Evolutionary conservation across 2,888 invertebrate genomes (phyloP), one percentile per base, ranked within the genome.

Genomic region (Corbicula japonica): DNA sequence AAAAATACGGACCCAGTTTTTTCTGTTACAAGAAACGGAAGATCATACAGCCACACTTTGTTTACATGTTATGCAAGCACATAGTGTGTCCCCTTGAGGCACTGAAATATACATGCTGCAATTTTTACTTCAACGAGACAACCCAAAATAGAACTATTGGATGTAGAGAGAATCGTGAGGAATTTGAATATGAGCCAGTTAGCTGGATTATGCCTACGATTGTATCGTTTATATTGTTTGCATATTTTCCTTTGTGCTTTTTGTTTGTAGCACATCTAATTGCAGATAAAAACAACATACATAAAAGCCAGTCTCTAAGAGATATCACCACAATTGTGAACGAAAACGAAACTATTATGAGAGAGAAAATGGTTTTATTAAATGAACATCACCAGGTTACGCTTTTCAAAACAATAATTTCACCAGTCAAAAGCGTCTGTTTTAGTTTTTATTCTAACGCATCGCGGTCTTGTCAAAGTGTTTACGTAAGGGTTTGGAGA

Each of bases 1-100:
- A n/a, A n/a, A n/a, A n/a, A n/a, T n/a, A n/a, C n/a, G n/a, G n/a
- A n/a, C n/a, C n/a, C n/a, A n/a, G n/a, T n/a, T n/a, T n/a, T n/a
- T n/a, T n/a, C n/a, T n/a, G n/a, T n/a, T n/a, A n/a, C n/a, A n/a
- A n/a, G n/a, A n/a, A n/a, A n/a, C n/a, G n/a, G n/a, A n/a, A n/a
- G n/a, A n/a, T n/a, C n/a, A n/a, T n/a, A n/a, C n/a, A n/a, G n/a
- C n/a, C n/a, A n/a, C n/a, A n/a, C n/a, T n/a, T n/a, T n/a, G n/a
- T n/a, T n/a, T n/a, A n/a, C n/a, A n/a, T n/a, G n/a, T n/a, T n/a
- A n/a, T n/a, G n/a, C n/a, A n/a, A 63, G 0, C 71, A 80, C 34
- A 56, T 80, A 23, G 63, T 80, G 23, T 80, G 80, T 72, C 80
- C 80, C 1, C 28, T 80, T 38, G 76, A 76, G 38, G 69, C 80